Evolutionary conservation across 1,140 invertebrate species (phyloP).

Genomic region (Leptinotarsa texana): DNA sequence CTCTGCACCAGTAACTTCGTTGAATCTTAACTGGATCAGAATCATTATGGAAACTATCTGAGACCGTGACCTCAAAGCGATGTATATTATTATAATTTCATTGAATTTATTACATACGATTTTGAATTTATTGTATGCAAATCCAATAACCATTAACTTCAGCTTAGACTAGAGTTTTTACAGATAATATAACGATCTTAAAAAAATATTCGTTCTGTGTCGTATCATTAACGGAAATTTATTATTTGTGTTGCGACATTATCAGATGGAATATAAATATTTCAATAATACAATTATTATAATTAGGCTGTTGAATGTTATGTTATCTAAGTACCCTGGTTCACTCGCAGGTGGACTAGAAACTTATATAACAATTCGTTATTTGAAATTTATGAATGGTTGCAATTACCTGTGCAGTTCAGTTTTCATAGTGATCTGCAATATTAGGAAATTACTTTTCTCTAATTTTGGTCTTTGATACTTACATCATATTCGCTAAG

Average conservation of each 20-base stretch:
- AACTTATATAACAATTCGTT: neutral
- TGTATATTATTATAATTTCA: neutral
- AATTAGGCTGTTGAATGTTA: neutral
- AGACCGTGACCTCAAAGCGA: constrained; percentile 1
- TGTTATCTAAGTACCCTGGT: neutral
- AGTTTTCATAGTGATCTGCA: no score
- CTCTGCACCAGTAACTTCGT: neutral
- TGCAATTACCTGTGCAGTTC: neutral
- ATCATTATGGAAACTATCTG: neutral
- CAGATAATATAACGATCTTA: neutral
- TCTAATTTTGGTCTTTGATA: no score
- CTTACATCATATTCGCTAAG: no score
- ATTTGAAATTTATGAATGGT: neutral
- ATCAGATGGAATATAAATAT: neutral
- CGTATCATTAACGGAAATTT: no score
- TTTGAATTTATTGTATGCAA: constrained; percentile 1
- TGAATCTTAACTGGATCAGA: neutral
- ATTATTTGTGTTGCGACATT: neutral
- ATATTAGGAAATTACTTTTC: no score
- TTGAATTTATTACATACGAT: neutral
- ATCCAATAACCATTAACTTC: neutral
- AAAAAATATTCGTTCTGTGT: no score
- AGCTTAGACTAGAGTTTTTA: neutral
- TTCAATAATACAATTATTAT: neutral
- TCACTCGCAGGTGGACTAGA: neutral